These are phyloP conservation scores for Ctenodactylus gundi DNA, from an alignment of 2,113 vertebrate genomes.

Conservation along the genomic window DNA sequence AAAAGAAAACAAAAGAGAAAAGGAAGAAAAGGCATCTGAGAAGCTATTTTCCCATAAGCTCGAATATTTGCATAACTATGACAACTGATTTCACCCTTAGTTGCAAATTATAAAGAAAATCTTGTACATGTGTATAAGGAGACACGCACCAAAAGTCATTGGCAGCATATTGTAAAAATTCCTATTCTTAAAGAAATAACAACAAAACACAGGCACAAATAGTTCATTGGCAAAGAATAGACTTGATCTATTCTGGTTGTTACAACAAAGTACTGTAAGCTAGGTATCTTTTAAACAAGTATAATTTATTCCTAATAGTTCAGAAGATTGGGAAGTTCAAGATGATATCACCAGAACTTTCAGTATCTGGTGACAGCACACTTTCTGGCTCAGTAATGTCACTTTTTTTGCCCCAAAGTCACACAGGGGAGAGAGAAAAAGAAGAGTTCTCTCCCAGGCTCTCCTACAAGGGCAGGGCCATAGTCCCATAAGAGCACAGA, in stretches of 20 bases:
- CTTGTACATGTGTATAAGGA: neutral
- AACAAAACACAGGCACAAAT: neutral
- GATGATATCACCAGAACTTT: neutral
- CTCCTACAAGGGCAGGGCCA: neutral
- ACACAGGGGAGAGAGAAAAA: neutral
- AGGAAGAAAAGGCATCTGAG: neutral
- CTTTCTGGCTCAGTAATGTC: neutral
- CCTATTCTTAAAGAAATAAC: neutral
- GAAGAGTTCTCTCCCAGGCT: neutral
- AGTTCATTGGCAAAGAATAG: neutral
- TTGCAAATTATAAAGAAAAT: neutral
- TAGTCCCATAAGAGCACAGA: neutral
- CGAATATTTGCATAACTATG: neutral
- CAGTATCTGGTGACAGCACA: neutral
- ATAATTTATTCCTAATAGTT: neutral
- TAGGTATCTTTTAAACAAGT: neutral
- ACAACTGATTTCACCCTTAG: neutral
- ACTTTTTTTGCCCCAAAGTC: neutral
- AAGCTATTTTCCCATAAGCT: neutral
- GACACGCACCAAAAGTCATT: neutral
- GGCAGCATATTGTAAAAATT: constrained; percentile 8
- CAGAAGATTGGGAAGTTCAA: neutral
- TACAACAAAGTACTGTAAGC: neutral
- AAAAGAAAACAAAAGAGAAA: too few relatives aligned
- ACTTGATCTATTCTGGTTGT: neutral